Evolutionary conservation across 2,797 vertebrate species (phyloP).

Genomic region (Silurus aristotelis): DNA sequence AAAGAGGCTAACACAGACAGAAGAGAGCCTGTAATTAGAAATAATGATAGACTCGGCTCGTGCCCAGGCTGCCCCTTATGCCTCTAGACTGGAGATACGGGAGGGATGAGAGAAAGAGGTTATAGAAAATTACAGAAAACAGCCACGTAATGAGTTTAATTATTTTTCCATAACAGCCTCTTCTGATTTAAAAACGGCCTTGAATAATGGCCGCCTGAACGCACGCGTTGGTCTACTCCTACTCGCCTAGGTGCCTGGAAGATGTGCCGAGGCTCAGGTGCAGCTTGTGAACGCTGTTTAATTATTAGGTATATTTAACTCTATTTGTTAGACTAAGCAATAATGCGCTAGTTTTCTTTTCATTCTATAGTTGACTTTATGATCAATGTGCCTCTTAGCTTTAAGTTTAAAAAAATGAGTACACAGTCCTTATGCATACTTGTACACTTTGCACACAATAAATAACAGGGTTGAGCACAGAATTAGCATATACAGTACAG

Average conservation of each 20-base stretch:
- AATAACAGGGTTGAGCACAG: neutral
- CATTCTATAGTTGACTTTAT: no score
- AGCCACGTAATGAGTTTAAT: constrained; percentile 49
- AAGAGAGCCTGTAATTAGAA: constrained; percentile 52
- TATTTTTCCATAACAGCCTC: constrained; percentile 41
- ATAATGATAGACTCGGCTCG: constrained; percentile 50
- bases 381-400: neutral
- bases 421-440: no score
- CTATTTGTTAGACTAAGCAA: neutral
- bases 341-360: neutral
- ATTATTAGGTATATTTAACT: constrained; percentile 20
- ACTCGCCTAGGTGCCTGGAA: neutral
- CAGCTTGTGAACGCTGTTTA: neutral
- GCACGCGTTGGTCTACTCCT: neutral
- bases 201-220: constrained; percentile 33
- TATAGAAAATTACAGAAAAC: constrained; percentile 46
- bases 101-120: constrained; percentile 27
- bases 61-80: constrained; percentile 41
- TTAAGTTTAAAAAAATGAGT: neutral
- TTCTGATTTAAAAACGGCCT: constrained; percentile 22
- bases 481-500: neutral
- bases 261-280: neutral
- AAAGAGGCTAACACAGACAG: constrained; percentile 46
- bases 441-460: neutral
- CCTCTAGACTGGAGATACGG: constrained; percentile 12